Conservation (phyloP, 2,113 vertebrate species). For the Lathamus discolor region DNA sequence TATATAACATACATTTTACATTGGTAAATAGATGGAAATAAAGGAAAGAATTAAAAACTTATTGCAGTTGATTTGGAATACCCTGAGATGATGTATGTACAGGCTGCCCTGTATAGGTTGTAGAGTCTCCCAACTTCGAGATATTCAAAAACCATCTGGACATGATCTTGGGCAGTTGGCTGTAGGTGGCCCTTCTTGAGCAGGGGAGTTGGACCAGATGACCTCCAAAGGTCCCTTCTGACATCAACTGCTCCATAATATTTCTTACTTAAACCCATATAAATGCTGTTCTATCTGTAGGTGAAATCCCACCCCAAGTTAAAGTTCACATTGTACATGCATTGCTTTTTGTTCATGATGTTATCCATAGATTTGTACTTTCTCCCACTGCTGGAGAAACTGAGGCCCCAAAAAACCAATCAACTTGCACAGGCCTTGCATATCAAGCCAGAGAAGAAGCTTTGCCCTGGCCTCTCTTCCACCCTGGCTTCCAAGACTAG, state of each 20-base stretch:
- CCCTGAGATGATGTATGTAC: background rate
- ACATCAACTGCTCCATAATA: background rate
- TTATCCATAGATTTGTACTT: background rate
- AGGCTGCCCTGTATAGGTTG: background rate
- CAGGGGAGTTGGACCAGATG: background rate
- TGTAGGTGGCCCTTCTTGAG: background rate
- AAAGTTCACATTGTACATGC: background rate
- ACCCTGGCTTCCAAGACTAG: background rate
- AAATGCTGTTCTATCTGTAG: background rate
- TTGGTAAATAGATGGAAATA: conserved; percentile 22
- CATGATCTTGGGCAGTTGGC: fast-evolving
- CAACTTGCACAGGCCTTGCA: background rate
- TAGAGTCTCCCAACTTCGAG: background rate
- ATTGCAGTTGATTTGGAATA: background rate
- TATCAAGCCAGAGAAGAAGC: background rate
- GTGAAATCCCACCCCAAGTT: background rate
- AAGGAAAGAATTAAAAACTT: background rate
- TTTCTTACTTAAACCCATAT: background rate
- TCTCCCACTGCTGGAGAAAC: background rate
- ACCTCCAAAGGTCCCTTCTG: background rate
- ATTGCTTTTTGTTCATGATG: background rate
- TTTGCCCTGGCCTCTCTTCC: background rate
- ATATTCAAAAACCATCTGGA: background rate
- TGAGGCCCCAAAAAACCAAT: background rate
- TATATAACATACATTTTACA: background rate